Evolutionary conservation across 2,113 vertebrate genomes (phyloP), one percentile per base, ranked within the genome.

Genomic region (Narcine bancroftii): DNA sequence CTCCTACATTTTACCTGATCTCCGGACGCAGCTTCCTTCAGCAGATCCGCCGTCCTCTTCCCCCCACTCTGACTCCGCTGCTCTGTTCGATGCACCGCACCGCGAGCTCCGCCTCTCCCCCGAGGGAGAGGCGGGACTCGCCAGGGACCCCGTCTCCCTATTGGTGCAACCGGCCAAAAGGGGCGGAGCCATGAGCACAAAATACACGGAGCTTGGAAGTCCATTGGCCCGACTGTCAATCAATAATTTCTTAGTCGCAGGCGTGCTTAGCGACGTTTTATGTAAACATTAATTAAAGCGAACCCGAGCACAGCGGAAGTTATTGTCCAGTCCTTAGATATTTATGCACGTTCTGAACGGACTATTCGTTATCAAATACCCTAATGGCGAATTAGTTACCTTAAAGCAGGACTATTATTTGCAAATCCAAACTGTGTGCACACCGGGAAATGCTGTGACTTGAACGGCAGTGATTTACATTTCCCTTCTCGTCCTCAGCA

Each of bases 241-340:
- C 81, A 21, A n/a, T 87, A 33, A 87, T 2, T n/a, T 21, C 47
- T 0, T n/a, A 0, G 81, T 60, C 60, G 53, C 81, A 60, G 36
- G 53, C 53, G 81, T 87, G 81, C 81, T 56, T 87, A 53, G 81
- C 81, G 81, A 87, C 81, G 29, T 63, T 63, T 87, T 19, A 63
- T 87, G 81, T 87, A 36, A 87, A 87, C 81, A 87, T 33, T 87
- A 36, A 39, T 87, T 87, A 87, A 87, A 87, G 81, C 81, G 33
- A 63, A 21, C 1, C 81, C 15, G 33, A 60, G 53, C 33, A 33
- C 7, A 13, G 11, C 26, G 50, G n/a, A 50, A 79, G 77, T 29
- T 79, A 29, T 50, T 17, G 3, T 29, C 21, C 11, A 47, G 47
- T 50, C 45, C 17, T 36, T 36, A 2, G 29, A 50, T 56, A 60